phyloP scores from a whole-genome alignment of 2,797 vertebrate genomes.

The Mus spretus region DNA sequence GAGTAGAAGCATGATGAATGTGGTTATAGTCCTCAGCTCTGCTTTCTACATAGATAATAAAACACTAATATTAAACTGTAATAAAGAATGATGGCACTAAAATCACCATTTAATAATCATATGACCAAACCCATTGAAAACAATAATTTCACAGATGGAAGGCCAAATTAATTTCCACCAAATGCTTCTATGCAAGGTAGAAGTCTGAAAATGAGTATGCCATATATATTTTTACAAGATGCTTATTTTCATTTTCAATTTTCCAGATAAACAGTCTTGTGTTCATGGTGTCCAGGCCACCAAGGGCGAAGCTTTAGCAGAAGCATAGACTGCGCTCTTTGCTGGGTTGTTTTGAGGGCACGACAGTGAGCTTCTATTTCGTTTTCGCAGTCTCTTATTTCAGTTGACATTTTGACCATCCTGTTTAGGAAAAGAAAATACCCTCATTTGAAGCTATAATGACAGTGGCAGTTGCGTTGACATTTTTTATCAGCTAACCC shows the following conservation, averaged over 20 bases:
- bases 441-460: neutral
- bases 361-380: neutral
- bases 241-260: conserved; percentile 84
- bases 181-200: conserved; percentile 82
- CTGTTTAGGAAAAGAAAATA: conserved; percentile 4
- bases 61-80: conserved; percentile 85
- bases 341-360: conserved; percentile 63
- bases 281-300: conserved; percentile 84
- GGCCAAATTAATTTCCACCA: conserved; percentile 88
- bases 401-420: conserved; percentile 12
- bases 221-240: conserved; percentile 86
- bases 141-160: conserved; percentile 89
- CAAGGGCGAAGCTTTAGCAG: conserved; percentile 71
- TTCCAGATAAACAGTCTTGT: conserved; percentile 82
- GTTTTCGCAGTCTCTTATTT: conserved; percentile 25
- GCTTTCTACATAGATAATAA: conserved; percentile 82
- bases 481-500: neutral
- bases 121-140: conserved; percentile 83
- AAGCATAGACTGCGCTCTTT: conserved; percentile 20
- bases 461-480: neutral
- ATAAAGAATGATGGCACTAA: conserved; percentile 86
- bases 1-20: conserved; percentile 65
- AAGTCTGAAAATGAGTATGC: conserved; percentile 84
- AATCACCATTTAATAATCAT: conserved; percentile 85
- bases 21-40: conserved; percentile 57